Evolutionary conservation across 2,888 invertebrate species (phyloP).

Genomic region (Tetragonula carbonaria): DNA sequence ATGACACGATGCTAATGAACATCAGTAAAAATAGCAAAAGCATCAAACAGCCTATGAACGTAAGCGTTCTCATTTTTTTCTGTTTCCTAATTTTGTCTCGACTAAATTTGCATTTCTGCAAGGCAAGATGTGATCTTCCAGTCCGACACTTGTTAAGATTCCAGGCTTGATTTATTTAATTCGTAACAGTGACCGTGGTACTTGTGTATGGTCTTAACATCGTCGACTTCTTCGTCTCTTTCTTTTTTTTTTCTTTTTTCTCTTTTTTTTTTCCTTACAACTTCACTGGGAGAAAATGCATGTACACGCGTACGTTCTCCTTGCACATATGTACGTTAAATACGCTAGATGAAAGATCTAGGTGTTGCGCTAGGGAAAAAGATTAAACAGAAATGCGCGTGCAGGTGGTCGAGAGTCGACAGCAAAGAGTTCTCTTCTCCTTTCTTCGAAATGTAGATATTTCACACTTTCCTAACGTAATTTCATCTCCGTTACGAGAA

Average conservation of each 20-base stretch:
- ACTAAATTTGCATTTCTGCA: slow-evolving; percentile 20
- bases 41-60: slow-evolving; percentile 13
- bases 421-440: background rate
- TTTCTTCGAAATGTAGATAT: background rate
- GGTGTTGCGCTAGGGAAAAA: background rate
- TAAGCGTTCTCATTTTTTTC: slow-evolving; percentile 49
- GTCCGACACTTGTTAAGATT: background rate
- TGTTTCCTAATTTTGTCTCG: background rate
- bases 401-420: background rate
- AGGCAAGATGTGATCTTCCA: background rate
- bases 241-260: too few relatives aligned
- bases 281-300: background rate
- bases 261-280: background rate
- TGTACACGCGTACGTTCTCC: background rate
- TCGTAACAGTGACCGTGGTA: background rate
- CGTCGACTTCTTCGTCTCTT: background rate
- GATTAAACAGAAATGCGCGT: background rate
- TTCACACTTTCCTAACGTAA: slow-evolving; percentile 11
- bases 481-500: background rate
- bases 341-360: background rate
- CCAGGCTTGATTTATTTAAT: background rate
- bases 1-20: slow-evolving; percentile 33
- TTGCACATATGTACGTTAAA: background rate
- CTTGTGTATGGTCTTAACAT: background rate
- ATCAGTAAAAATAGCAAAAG: slow-evolving; percentile 26